These are phyloP conservation scores for Dicranocentrus wangi DNA, from an alignment of 2,888 invertebrate genomes.

Conservation along the genomic window DNA sequence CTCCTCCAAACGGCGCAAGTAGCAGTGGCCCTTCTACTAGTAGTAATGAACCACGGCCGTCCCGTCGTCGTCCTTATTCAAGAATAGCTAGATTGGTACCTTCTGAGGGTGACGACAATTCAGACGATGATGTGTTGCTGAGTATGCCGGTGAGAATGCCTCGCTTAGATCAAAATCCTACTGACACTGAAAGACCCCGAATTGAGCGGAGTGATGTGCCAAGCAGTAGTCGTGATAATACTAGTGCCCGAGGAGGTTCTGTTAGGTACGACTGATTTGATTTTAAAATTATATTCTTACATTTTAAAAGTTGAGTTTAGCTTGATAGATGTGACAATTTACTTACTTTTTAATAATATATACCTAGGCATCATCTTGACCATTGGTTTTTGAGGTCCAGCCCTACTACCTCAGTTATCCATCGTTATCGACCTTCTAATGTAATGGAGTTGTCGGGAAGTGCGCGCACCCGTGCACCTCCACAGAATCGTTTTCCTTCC, in stretches of 20 bases:
- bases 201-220: slow-evolving; percentile 23
- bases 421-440: slow-evolving; percentile 26
- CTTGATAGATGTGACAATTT: no score
- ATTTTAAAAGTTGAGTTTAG: no score
- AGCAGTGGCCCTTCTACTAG: not conserved
- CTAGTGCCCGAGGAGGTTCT: slow-evolving; percentile 32
- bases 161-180: slow-evolving; percentile 30
- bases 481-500: slow-evolving; percentile 35
- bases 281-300: no score
- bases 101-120: slow-evolving; percentile 33
- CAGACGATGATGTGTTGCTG: slow-evolving; percentile 56
- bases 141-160: slow-evolving; percentile 60
- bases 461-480: slow-evolving; percentile 63
- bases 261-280: slow-evolving; percentile 15
- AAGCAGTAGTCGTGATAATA: slow-evolving; percentile 37
- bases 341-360: slow-evolving; percentile 1
- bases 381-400: slow-evolving; percentile 37
- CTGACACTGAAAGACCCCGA: not conserved
- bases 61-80: slow-evolving; percentile 48
- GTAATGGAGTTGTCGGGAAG: slow-evolving; percentile 58
- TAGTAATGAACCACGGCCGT: slow-evolving; percentile 14
- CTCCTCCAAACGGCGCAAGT: not conserved
- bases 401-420: slow-evolving; percentile 8
- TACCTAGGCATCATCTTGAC: slow-evolving; percentile 30
- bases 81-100: slow-evolving; percentile 44